Percentiles rank a stretch among this genome's conserved stretches.
Conservation (phyloP, 2,888 invertebrate genomes). For the Psylliodes chrysocephalus region DNA sequence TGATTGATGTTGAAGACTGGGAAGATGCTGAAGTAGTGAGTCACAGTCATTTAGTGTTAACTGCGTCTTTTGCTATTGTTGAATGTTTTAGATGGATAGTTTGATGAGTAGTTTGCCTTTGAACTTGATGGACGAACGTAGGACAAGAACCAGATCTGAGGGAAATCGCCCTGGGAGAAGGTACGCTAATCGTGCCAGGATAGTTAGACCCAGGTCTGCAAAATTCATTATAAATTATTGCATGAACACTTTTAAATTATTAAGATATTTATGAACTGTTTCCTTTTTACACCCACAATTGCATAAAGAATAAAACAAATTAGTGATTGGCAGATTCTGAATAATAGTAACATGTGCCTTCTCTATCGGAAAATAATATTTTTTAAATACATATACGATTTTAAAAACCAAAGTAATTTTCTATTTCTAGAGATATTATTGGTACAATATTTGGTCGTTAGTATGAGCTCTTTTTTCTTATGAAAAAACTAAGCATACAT, state of each 20-base stretch:
- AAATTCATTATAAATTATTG: conserved; percentile 50
- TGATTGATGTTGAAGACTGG: conserved; percentile 64
- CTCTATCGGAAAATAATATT: too few species aligned
- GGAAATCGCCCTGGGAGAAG: conserved; percentile 58
- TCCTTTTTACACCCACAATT: too few species aligned
- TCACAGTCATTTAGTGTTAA: conserved; percentile 2
- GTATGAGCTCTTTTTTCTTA: too few species aligned
- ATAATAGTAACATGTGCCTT: too few species aligned
- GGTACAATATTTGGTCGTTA: too few species aligned
- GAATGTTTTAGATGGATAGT: conserved; percentile 51
- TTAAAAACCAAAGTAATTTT: too few species aligned
- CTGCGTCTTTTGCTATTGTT: background rate
- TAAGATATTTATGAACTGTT: background rate
- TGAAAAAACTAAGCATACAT: too few species aligned
- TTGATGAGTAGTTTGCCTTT: conserved; percentile 46
- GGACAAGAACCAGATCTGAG: conserved; percentile 56
- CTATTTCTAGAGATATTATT: too few species aligned
- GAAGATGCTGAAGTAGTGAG: conserved; percentile 64
- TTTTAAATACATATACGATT: too few species aligned
- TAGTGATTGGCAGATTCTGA: too few species aligned
- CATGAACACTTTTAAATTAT: conserved; percentile 40
- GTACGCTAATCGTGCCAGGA: conserved; percentile 61
- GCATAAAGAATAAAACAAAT: too few species aligned
- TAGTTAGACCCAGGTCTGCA: conserved; percentile 61
- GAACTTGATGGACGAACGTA: conserved; percentile 55